Base-by-base conservation (phyloP, 1,140 invertebrate genomes). In the Anagrus nilaparvatae region DNA sequence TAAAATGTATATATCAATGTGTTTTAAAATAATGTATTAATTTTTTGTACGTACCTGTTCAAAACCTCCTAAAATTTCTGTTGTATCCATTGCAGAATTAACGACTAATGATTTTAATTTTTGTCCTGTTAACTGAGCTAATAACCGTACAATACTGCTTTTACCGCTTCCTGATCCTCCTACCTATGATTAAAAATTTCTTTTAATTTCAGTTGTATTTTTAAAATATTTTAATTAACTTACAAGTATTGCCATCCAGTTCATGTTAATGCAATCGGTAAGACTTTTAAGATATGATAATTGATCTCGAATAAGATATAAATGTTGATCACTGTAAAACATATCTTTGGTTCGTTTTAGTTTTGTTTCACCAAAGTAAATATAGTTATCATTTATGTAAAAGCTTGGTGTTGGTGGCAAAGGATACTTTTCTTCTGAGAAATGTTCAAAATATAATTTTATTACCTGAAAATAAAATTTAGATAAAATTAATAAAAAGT, bases 31-130 rank as follows among this genome's bases (percentile, higher is more conserved):
- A n/a, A n/a, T n/a, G n/a, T n/a, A n/a, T n/a, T n/a, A n/a, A n/a
- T n/a, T n/a, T n/a, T 25, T 23, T 16, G 24, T n/a, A 66, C 74
- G 75, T 50, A 93, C 84, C 76, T 97, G 94, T 75, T 97, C 92
- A 65, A 95, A 98, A 27, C 90, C 89, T 35, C 94, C 94, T 5
- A 98, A 72, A 31, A 98, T 77, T 61, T 97, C 94, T 1, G 84
- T 89, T 0, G 93, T 94, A 58, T 97, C 94, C 79, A 93, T 97
- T 28, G 87, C 81, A 24, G 88, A 85, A 58, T 89, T 95, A 12
- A 96, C 81, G n/a, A 81, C 75, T 40, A 97, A 65, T 2, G 84
- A 79, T 50, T 79, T 73, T 3, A 97, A 67, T 37, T 78, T 71
- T 47, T 79, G 75, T 1, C 87, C 87, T 2, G 75, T 73, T 3